Evolutionary conservation across 2,113 vertebrate genomes (phyloP), one percentile per base, ranked within the genome.

Genomic region (Salvelinus sp.): DNA sequence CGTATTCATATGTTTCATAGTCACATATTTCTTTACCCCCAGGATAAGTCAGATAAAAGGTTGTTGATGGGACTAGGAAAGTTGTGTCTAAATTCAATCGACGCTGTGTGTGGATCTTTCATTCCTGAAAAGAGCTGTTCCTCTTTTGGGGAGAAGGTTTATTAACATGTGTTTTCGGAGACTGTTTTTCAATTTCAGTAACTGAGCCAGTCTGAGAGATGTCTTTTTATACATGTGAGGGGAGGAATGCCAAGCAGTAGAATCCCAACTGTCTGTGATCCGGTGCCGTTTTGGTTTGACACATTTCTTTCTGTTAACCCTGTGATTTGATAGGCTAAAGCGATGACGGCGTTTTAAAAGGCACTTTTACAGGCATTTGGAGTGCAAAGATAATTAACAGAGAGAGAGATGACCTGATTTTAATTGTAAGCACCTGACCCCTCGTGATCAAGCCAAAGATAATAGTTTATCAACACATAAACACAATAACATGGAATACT

Each of bases 371-470:
- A 54, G 13, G 13, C 16, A 54, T 60, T 60, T 44, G 38, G n/a
- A 60, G 57, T 60, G 16, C 57, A n/a, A 60, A 60, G 30, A 33
- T 6, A 33, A 33, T 5, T 33, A 33, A 33, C 30, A 25, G 25
- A 25, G 25, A 25, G 25, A 6, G 30, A 44, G 38, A 44, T 44
- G 38, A 44, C 38, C 38, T 44, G 38, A 10, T 44, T 9, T 44
- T 2, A 9, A 44, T 44, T 44, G 38, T 10, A 44, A 44, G 9
- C 38, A 10, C 9, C 38, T n/a, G 30, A 33, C 63, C 66, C 4
- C 18, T 75, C 23, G 70, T 50, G 65, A 66, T 76, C 80, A 78
- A 83, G 73, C 69, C 69, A 70, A 65, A 27, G 58, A 23, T 28
- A 38, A 23, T 2, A 6, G 12, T 69, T 47, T 69, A 28, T 2